Conservation (phyloP, 2,797 vertebrate species). For the Gobionotothen gibberifrons region DNA sequence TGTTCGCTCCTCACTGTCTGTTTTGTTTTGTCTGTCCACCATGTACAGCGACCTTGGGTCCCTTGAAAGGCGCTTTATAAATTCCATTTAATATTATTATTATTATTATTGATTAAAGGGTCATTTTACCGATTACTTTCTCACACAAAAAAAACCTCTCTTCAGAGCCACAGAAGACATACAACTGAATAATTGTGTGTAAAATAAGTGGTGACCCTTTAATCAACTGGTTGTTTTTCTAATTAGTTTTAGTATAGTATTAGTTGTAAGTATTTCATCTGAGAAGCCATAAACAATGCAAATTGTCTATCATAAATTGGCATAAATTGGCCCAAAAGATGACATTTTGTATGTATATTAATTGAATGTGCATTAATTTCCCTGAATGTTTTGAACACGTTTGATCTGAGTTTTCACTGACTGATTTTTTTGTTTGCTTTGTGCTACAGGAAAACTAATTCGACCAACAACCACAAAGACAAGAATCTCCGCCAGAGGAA, state of each 20-base stretch:
- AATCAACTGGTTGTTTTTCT: not conserved
- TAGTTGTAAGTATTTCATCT: not conserved
- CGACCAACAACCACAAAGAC: constrained; percentile 99
- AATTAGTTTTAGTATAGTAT: not conserved
- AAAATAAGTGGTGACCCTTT: not conserved
- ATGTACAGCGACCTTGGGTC: too few species aligned
- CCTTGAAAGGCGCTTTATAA: too few species aligned
- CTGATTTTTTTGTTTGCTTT: constrained; percentile 42
- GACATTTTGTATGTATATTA: too few species aligned
- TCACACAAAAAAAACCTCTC: not conserved
- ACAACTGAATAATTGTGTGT: not conserved
- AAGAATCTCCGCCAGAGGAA: constrained; percentile 99
- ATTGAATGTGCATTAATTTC: not conserved
- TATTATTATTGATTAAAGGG: constrained; percentile 4
- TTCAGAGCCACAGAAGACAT: not conserved
- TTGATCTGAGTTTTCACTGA: constrained; percentile 10
- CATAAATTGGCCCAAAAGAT: not conserved
- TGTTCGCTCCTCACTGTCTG: too few species aligned
- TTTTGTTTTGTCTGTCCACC: too few species aligned
- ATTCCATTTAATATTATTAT: too few species aligned
- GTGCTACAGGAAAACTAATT: constrained; percentile 95
- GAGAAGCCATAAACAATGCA: not conserved
- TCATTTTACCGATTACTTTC: not conserved
- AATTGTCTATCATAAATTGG: not conserved
- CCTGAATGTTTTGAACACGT: not conserved